phyloP scores from a whole-genome alignment of 2,113 vertebrate genomes.

The Procapra przewalskii region DNA sequence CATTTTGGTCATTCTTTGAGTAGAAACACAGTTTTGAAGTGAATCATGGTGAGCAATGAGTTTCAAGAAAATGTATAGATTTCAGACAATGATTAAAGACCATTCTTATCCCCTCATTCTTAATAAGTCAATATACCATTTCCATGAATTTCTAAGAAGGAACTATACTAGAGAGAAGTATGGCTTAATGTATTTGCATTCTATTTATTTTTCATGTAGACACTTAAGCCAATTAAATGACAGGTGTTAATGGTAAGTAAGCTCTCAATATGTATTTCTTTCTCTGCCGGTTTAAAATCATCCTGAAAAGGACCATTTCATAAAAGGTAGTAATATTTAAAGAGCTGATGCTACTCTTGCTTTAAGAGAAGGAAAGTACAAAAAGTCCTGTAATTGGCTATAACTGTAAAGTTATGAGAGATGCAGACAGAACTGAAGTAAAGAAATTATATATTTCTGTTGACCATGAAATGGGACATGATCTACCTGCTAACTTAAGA shows the following conservation, averaged over 20 bases:
- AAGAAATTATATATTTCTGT: neutral
- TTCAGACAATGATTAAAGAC: neutral
- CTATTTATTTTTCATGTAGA: neutral
- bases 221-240: neutral
- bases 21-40: neutral
- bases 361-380: neutral
- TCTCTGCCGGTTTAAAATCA: neutral
- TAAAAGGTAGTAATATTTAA: neutral
- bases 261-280: neutral
- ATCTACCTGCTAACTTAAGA: neutral
- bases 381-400: neutral
- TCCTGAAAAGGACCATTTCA: neutral
- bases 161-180: neutral
- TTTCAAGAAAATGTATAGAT: neutral
- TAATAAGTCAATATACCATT: neutral
- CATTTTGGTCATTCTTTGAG: neutral
- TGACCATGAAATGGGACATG: neutral
- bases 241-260: neutral
- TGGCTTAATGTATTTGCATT: neutral
- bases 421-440: neutral
- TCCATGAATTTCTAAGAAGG: neutral
- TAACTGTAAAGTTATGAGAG: neutral
- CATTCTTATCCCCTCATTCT: neutral
- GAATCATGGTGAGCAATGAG: neutral
- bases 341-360: neutral